Evolutionary conservation across 2,888 invertebrate genomes (phyloP), one percentile per base, ranked within the genome.

Genomic region (Capitulum mitella): DNA sequence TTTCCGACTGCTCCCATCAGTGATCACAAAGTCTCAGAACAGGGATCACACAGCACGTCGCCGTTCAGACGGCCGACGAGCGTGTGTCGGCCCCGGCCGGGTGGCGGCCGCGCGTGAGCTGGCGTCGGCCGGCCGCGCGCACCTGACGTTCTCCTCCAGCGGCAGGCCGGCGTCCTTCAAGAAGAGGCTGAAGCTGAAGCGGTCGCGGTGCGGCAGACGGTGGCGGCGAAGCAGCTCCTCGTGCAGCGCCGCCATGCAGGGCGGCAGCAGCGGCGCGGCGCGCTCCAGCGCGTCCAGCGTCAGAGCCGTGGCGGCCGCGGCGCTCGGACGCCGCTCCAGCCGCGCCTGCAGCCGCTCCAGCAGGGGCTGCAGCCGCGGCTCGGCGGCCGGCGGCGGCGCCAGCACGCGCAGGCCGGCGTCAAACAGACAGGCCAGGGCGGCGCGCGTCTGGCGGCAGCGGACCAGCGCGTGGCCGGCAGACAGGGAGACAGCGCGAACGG

Each of bases 141-240:
- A 37, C 76, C 79, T 43, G 61, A 80, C 77, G 46, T 79, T 81
- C 83, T 92, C 90, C 79, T 89, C 87, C 43, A 91, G 83, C 5
- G 90, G 87, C 87, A 92, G 88, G 0, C 92, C 92, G 83, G 90
- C 89, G 82, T 91, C 91, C 87, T 92, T 92, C 78, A 92, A 85
- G 85, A 90, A 92, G 40, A 92, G 86, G 80, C 90, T 91, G 82
- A 90, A 91, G 82, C 90, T 88, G 83, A 92, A 91, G 83, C 90
- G 86, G 48, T 87, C 89, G 81, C 89, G 86, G 83, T 92, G 91
- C 34, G 88, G 87, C n/a, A 92, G 85, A 82, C 92, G 88, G 83
- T 92, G 91, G 78, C 86, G 88, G 22, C 83, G 85, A 58, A 88
- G 84, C 61, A 92, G 84, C 78, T 85, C 85, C 79, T 84, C 83